Percentiles rank a stretch among this genome's conserved stretches.
Conservation (phyloP, 2,888 invertebrate genomes). For the Enchytraeus crypticus region DNA sequence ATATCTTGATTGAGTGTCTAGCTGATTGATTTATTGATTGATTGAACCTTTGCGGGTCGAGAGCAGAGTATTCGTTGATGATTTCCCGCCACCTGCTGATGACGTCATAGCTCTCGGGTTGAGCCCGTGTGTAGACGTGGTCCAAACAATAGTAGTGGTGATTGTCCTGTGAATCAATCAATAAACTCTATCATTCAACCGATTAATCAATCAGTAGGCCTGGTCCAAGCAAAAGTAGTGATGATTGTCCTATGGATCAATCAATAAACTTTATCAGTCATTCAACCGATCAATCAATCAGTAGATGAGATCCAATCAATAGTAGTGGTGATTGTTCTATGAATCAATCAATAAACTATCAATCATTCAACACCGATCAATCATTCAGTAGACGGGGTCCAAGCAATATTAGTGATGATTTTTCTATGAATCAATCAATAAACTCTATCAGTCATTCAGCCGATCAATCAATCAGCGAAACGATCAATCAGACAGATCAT, state of each 20-base stretch:
- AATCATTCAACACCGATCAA: background rate
- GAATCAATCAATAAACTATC: background rate
- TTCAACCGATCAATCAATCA: background rate
- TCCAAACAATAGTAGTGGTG: constrained; percentile 13
- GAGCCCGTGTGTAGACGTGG: constrained; percentile 15
- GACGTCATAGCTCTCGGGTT: constrained; percentile 18
- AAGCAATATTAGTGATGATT: constrained; percentile 11
- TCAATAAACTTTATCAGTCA: background rate
- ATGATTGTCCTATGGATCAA: background rate
- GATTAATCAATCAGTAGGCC: background rate
- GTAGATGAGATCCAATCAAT: constrained; percentile 7
- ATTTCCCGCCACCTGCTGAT: constrained; percentile 21
- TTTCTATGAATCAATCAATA: background rate
- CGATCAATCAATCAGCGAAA: background rate
- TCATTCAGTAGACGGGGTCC: background rate
- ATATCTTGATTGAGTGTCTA: too few relatives aligned
- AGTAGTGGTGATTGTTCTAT: constrained; percentile 2
- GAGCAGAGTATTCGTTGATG: constrained; percentile 15
- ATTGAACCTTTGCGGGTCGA: too few relatives aligned
- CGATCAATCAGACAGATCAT: too few relatives aligned
- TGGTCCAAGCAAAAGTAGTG: constrained; percentile 13
- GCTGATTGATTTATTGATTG: too few relatives aligned
- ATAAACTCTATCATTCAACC: background rate
- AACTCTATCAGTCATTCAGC: background rate
- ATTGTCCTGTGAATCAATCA: background rate